Percentiles rank a stretch among this genome's conserved stretches.
Evolutionary conservation across 2,888 invertebrate species (phyloP).

Genomic region (Cancer borealis): DNA sequence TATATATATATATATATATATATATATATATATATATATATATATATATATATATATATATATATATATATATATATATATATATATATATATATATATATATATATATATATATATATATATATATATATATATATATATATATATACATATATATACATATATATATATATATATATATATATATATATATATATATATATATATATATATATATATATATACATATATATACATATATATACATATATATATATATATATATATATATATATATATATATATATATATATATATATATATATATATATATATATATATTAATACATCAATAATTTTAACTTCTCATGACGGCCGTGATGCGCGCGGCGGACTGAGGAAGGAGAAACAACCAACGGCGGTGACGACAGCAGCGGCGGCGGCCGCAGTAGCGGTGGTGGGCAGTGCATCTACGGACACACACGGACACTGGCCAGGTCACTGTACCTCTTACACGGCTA

Average conservation of each 20-base stretch:
- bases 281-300: neutral
- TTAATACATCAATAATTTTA: too few species aligned
- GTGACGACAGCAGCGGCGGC: neutral
- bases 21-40: too few species aligned
- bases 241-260: neutral
- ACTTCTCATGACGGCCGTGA: neutral
- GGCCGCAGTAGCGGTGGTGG: neutral
- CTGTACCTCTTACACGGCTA: neutral
- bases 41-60: too few species aligned
- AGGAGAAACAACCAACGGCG: neutral
- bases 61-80: too few species aligned
- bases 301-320: too few species aligned
- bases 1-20: too few species aligned
- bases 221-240: neutral
- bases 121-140: constrained; percentile 10
- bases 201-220: neutral
- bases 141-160: constrained; percentile 7
- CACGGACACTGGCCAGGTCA: neutral
- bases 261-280: neutral
- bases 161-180: constrained; percentile 38
- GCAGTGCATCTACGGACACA: neutral
- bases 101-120: neutral
- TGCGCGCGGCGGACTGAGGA: neutral
- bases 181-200: neutral
- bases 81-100: too few species aligned